A percentile compares a stretch with the other conserved stretches of the same genome.
Evolutionary conservation across 1,140 invertebrate species (phyloP).

Genomic region (Matsumurasca onukii): DNA sequence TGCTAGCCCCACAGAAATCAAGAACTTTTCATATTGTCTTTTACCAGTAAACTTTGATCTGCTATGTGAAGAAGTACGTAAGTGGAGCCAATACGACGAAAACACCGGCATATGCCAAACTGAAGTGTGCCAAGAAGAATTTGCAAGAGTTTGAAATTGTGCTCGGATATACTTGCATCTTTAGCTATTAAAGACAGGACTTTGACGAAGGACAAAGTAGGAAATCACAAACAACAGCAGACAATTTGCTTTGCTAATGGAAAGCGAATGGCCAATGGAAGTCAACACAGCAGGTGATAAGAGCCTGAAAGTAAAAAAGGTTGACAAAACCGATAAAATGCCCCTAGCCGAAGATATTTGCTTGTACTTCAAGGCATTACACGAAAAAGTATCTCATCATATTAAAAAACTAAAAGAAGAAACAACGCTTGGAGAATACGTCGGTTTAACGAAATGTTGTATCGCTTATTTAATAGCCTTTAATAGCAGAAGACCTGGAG

Average conservation of each 20-base stretch:
- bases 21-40: not conserved
- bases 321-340: slow-evolving; percentile 2
- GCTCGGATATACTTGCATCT: not conserved
- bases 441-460: not conserved
- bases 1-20: not conserved
- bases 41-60: not conserved
- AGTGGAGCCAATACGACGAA: slow-evolving; percentile 1
- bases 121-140: not conserved
- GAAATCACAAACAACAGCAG: not conserved
- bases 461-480: not conserved
- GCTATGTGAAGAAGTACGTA: not conserved
- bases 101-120: not conserved
- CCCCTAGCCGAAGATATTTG: not conserved
- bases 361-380: not conserved
- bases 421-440: not conserved
- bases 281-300: not conserved
- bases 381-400: not conserved
- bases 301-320: not conserved
- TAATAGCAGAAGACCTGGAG: not conserved
- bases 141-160: slow-evolving; percentile 2
- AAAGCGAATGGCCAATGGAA: not conserved
- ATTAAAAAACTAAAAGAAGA: not conserved
- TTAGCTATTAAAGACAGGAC: not conserved
- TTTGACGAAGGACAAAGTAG: not conserved
- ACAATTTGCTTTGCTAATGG: not conserved